Base-by-base conservation (phyloP, 35 echinoderm and acorn worm genomes). In the Lytechinus pictus region DNA sequence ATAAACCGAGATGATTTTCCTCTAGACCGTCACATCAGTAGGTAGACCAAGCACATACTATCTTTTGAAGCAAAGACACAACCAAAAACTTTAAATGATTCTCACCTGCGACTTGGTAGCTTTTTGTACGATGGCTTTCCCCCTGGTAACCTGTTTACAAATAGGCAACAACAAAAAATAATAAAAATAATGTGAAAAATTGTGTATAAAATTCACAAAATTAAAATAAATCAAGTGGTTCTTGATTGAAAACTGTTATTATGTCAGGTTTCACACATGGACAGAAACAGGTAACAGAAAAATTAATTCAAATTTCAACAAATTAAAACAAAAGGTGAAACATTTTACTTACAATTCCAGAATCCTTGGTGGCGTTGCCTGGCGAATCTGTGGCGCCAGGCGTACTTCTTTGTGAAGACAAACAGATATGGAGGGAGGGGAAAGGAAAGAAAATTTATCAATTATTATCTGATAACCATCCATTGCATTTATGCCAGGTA, bases 91-190 rank as follows among this genome's bases (percentile, higher is more conserved):
- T 58, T 7, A 58, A 27, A 54, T 16, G 10, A 96, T 44, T 27
- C 52, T 51, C 92, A 95, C 91, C 96, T 97, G 95, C 55, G 95
- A 94, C 54, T 60, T 94, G 13, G 92, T 89, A 91, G 97, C 97
- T 91, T 97, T 97, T 66, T 97, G 66, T 3, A 95, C 92, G 54
- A 97, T 97, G 87, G 95, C 95, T 94, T 98, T 96, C 94, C 97
- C 97, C 60, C 97, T 96, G 14, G 97, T 97, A 4, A 97, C 96
- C 96, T 97, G 86, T 53, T 86, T 5, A 54, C 21, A 55, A 96
- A 91, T 11, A 58, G 44, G 56, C 19, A n/a, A 79, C 19, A 79
- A 19, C 0, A 5, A 79, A 0, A n/a, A 4, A 79, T 24, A 79
- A 79, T 2, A 24, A 79, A 79, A 72, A 5, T n/a, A n/a, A n/a